phyloP scores from a whole-genome alignment of 1,140 invertebrate genomes.

The Diorhabda carinulata region DNA sequence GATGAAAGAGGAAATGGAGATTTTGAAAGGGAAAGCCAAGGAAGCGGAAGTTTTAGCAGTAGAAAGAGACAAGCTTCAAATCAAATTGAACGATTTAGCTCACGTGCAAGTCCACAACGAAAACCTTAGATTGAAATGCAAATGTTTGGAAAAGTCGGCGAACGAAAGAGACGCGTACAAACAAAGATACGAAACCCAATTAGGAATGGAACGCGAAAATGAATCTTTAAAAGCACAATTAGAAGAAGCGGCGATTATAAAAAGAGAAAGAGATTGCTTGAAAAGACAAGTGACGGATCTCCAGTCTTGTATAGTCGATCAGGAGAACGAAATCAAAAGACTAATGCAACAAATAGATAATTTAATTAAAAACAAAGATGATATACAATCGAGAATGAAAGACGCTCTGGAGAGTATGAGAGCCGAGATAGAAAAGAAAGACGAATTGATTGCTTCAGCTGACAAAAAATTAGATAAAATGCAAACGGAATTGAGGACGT shows the following conservation, averaged over 20 bases:
- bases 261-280: conserved; percentile 32
- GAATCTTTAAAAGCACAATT: conserved; percentile 33
- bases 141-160: conserved; percentile 33
- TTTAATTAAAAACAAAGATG: conserved; percentile 30
- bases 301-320: conserved; percentile 39
- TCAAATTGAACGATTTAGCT: conserved; percentile 36
- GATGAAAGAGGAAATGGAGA: conserved; percentile 36
- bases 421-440: conserved; percentile 33
- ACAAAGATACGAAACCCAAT: conserved; percentile 34
- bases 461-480: conserved; percentile 35
- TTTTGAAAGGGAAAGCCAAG: conserved; percentile 28
- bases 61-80: conserved; percentile 38
- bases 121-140: conserved; percentile 34
- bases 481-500: conserved; percentile 31
- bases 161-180: conserved; percentile 40
- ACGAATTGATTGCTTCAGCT: conserved; percentile 25
- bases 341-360: conserved; percentile 37
- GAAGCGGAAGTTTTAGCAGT: conserved; percentile 38
- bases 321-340: conserved; percentile 42
- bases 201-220: conserved; percentile 30
- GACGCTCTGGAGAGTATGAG: conserved; percentile 30
- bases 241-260: conserved; percentile 25
- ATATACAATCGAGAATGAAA: conserved; percentile 33
- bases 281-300: conserved; percentile 35
- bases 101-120: conserved; percentile 32